Percentiles rank a stretch among this genome's conserved stretches.
These are phyloP conservation scores for Paradoxurus hermaphroditus DNA, from an alignment of 2,113 vertebrate species.

Conservation along the genomic window DNA sequence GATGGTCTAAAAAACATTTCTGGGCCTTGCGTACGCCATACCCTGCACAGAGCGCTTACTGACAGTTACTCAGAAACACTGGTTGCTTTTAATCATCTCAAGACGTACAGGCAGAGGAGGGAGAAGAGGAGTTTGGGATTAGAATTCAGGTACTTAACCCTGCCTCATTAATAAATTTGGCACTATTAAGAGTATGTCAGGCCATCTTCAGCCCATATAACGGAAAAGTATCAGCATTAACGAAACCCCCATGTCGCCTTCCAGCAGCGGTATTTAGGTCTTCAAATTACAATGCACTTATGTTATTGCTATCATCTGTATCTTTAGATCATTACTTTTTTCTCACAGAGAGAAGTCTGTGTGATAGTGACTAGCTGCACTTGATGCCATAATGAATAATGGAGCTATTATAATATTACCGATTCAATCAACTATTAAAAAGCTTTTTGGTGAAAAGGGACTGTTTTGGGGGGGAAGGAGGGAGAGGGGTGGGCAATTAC, in stretches of 20 bases:
- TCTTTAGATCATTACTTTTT: conserved; percentile 59
- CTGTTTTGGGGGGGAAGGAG: background rate
- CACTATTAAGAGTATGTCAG: conserved; percentile 33
- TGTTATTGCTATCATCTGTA: background rate
- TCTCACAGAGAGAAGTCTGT: conserved; percentile 58
- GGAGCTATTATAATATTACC: conserved; percentile 20
- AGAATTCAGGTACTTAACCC: conserved; percentile 48
- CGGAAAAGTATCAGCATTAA: conserved; percentile 43
- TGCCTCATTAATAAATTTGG: conserved; percentile 67
- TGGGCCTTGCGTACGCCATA: conserved; percentile 30
- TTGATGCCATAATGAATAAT: conserved; percentile 19
- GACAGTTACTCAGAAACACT: conserved; percentile 64
- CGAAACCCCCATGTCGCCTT: conserved; percentile 37
- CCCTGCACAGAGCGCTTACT: conserved; percentile 58
- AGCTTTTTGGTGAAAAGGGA: background rate
- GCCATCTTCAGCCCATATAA: conserved; percentile 50
- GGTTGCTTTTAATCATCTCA: conserved; percentile 78
- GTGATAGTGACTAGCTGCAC: background rate
- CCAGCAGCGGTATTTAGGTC: conserved; percentile 4
- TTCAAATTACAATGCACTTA: conserved; percentile 25
- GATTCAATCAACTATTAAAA: conserved; percentile 1
- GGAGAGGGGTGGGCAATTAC: background rate
- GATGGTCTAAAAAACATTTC: conserved; percentile 69
- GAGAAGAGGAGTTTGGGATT: conserved; percentile 41
- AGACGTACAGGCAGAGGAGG: conserved; percentile 23